Conservation (phyloP, 2,113 vertebrate genomes). For the Gymnorhina tibicen region DNA sequence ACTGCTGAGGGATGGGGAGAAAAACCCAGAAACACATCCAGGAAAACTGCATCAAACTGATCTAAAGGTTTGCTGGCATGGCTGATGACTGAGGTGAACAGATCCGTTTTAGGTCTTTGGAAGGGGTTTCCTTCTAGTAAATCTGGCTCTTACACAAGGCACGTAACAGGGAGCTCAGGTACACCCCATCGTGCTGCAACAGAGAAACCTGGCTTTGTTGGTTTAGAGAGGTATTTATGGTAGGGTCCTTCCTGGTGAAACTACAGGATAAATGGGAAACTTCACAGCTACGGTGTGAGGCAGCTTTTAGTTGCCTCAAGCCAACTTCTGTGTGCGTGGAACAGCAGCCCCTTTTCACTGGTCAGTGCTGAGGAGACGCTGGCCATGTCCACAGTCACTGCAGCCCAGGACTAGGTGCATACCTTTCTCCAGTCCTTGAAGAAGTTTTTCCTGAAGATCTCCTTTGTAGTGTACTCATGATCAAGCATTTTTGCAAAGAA, state of each 20-base stretch:
- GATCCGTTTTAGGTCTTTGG: not conserved
- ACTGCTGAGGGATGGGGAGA: not conserved
- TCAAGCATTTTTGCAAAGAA: slow-evolving; percentile 99
- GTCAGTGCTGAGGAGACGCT: not conserved
- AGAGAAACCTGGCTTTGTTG: not conserved
- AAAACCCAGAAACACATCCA: not conserved
- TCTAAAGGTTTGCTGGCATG: not conserved
- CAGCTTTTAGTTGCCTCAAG: not conserved
- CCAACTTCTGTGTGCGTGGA: not conserved
- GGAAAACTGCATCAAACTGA: not conserved
- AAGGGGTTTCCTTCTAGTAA: not conserved
- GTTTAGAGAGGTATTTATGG: not conserved
- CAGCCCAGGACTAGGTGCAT: not conserved
- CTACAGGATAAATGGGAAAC: not conserved
- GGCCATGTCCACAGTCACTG: not conserved
- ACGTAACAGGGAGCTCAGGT: not conserved
- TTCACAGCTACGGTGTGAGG: not conserved
- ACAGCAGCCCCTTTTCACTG: not conserved
- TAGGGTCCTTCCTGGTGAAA: not conserved
- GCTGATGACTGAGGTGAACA: not conserved
- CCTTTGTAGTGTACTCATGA: slow-evolving; percentile 97
- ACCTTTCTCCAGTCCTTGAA: slow-evolving; percentile 98
- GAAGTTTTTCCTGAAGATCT: slow-evolving; percentile 97
- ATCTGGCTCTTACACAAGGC: not conserved
- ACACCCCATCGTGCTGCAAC: not conserved